Base-by-base conservation (phyloP, 2,113 vertebrate species). In the Cheilinus undulatus region DNA sequence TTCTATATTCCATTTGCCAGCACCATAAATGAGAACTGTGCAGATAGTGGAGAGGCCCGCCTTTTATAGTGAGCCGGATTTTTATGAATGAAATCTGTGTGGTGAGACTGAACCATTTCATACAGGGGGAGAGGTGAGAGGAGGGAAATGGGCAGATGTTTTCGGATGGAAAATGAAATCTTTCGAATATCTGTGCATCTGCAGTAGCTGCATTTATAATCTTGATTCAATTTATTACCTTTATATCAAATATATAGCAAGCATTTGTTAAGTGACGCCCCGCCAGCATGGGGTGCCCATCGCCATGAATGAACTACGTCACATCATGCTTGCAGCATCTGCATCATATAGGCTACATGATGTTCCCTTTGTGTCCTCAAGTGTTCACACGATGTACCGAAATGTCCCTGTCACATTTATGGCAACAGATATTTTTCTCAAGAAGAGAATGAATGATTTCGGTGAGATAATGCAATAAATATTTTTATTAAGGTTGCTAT, bases 1-100 rank as follows among this genome's bases (percentile, higher is more conserved):
- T 73, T 40, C 69, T 79, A 38, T 76, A 73, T 77, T 66, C 86
- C 79, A 84, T 88, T 89, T 89, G 85, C 83, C 80, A 70, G 84
- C 64, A 65, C 84, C 82, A 86, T 85, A 81, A 72, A 86, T 66
- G 72, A 73, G 78, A 78, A 86, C 73, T 88, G 91, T 86, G 85
- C 81, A 77, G 78, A 87, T 83, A 88, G 89, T 92, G 87, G 79
- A 72, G 82, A 82, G 90, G 84, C 87, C 89, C 88, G 82, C 87
- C 90, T 92, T 93, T 93, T 93, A 93, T 94, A 94, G 91, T 93
- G 91, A 91, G 90, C 83, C 78, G 90, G 75, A 92, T 90, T 93
- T 95, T 95, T 94, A 94, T 95, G 94, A 95, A 95, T 95, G 93
- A 95, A 95, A 94, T 92, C 91, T 91, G 84, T 92, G 90, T 82